Conservation (phyloP, 2,888 invertebrate species). For the Erebia epiphron region DNA sequence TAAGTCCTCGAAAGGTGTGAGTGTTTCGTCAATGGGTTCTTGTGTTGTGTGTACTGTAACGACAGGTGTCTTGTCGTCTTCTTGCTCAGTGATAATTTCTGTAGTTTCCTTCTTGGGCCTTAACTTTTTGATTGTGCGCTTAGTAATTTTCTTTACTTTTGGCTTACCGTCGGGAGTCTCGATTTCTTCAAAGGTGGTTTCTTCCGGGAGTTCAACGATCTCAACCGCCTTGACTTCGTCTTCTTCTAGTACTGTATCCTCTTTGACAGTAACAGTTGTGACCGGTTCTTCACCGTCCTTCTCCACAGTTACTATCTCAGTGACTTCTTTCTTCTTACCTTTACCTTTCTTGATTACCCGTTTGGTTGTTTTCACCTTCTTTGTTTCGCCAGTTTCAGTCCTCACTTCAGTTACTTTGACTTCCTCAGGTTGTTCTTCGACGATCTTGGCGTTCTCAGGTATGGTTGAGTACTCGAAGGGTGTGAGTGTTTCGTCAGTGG, state of each 20-base stretch:
- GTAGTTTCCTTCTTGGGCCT: conserved; percentile 46
- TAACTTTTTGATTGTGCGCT: conserved; percentile 50
- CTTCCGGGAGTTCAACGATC: conserved; percentile 45
- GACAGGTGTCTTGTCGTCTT: conserved; percentile 25
- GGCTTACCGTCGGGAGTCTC: conserved; percentile 48
- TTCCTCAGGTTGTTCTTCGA: conserved; percentile 32
- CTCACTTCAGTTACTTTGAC: conserved; percentile 21
- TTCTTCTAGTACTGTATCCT: conserved; percentile 46
- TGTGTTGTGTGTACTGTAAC: conserved; percentile 46
- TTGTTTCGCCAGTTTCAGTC: conserved; percentile 1
- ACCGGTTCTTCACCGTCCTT: background rate
- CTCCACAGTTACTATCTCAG: conserved; percentile 35
- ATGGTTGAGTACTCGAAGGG: background rate
- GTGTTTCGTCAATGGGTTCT: conserved; percentile 39
- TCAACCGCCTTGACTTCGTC: conserved; percentile 39
- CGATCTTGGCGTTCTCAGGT: background rate
- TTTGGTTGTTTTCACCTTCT: conserved; percentile 32
- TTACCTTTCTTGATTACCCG: conserved; percentile 29
- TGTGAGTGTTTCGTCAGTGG: background rate
- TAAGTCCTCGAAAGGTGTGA: conserved; percentile 42
- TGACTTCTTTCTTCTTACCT: conserved; percentile 50
- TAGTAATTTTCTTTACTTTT: conserved; percentile 50
- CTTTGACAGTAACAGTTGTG: conserved; percentile 30
- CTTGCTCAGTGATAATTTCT: conserved; percentile 31
- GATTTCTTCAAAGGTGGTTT: conserved; percentile 55